phyloP scores from a whole-genome alignment of 2,888 invertebrate genomes.

The Hypsopygia costalis region DNA sequence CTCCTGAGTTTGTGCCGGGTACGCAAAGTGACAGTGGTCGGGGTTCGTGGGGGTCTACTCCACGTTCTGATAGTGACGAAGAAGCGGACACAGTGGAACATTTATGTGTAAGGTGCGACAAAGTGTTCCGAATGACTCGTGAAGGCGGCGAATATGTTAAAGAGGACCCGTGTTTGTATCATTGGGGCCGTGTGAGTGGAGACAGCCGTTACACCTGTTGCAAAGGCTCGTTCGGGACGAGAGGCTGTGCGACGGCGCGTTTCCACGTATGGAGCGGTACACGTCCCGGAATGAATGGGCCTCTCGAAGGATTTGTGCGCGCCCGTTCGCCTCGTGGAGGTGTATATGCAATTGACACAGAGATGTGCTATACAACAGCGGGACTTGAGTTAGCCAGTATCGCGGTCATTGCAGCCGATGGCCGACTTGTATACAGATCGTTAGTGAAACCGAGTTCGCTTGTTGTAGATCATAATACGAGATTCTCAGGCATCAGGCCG shows the following conservation, averaged over 20 bases:
- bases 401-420: constrained; percentile 88
- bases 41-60: constrained; percentile 77
- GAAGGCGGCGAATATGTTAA: constrained; percentile 87
- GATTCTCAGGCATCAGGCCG: constrained; percentile 94
- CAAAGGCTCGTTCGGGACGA: constrained; percentile 59
- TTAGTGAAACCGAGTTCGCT: constrained; percentile 90
- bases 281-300: constrained; percentile 86
- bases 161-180: constrained; percentile 90
- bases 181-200: constrained; percentile 90
- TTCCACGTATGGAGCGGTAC: constrained; percentile 90
- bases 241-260: constrained; percentile 83
- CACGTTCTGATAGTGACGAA: constrained; percentile 78
- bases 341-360: constrained; percentile 95
- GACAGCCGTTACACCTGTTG: constrained; percentile 84
- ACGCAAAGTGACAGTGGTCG: constrained; percentile 78
- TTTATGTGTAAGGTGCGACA: constrained; percentile 87
- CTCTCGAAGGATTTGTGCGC: constrained; percentile 83
- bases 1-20: constrained; percentile 83
- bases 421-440: constrained; percentile 89
- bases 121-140: constrained; percentile 84
- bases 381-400: constrained; percentile 94
- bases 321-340: constrained; percentile 78
- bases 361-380: constrained; percentile 95
- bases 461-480: constrained; percentile 96
- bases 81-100: constrained; percentile 80